These are phyloP conservation scores for Parnassius glacialis DNA, from an alignment of 2,888 invertebrate genomes.

Conservation along the genomic window DNA sequence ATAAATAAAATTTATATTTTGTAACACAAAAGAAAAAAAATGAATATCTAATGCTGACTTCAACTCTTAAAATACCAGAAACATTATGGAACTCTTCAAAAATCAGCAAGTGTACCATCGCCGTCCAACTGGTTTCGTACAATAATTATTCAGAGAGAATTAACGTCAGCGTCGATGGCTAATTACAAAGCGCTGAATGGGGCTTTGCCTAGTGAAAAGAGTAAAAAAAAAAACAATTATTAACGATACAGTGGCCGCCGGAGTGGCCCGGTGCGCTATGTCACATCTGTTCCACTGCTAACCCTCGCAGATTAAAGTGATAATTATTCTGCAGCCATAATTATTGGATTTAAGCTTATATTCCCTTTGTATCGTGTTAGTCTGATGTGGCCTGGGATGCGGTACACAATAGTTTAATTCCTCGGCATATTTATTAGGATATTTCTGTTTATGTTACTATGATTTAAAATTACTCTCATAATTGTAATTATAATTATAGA, in stretches of 20 bases:
- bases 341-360: slow-evolving; percentile 72
- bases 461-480: too few relatives aligned
- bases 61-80: slow-evolving; percentile 32
- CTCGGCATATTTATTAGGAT: slow-evolving; percentile 1
- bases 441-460: too few relatives aligned
- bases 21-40: slow-evolving; percentile 19
- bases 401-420: slow-evolving; percentile 14
- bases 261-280: slow-evolving; percentile 74
- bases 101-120: slow-evolving; percentile 33
- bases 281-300: slow-evolving; percentile 68
- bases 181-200: slow-evolving; percentile 76
- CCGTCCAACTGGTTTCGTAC: slow-evolving; percentile 52
- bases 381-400: slow-evolving; percentile 35
- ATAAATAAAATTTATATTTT: not conserved
- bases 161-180: slow-evolving; percentile 67
- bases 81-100: slow-evolving; percentile 41
- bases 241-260: slow-evolving; percentile 75
- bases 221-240: slow-evolving; percentile 68
- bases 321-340: slow-evolving; percentile 76
- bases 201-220: slow-evolving; percentile 67
- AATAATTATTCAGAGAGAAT: slow-evolving; percentile 69
- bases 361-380: slow-evolving; percentile 42
- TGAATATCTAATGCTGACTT: slow-evolving; percentile 22
- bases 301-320: slow-evolving; percentile 73
- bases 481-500: too few relatives aligned